Evolutionary conservation across 2,113 vertebrate species (phyloP), one percentile per base, ranked within the genome.

Genomic region (Lanius ludovicianus): DNA sequence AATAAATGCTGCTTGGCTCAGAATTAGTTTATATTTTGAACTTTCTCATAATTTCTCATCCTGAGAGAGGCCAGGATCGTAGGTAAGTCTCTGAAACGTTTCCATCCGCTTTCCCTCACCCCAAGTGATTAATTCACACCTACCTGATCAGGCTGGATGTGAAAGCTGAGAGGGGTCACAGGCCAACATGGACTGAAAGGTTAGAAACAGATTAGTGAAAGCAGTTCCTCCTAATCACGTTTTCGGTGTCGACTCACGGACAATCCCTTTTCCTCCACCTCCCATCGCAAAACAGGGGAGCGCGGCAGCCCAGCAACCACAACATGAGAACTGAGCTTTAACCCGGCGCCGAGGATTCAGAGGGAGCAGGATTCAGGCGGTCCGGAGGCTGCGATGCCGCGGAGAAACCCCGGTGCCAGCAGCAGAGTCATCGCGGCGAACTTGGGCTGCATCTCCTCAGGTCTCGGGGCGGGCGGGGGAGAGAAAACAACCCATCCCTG

Each of bases 131-230:
- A 96, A 97, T 88, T 88, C 19, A 74, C 83, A 97, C 98, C 98
- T 98, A 98, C 98, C 98, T 97, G 90, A 93, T 97, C 95, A 91
- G 96, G 91, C 95, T 96, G 80, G 94, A 95, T 95, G 93, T 92
- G 96, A 97, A 97, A 92, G 97, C 92, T 90, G 94, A 67, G 83
- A 93, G 92, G 94, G 95, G 97, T 97, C 97, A 97, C 95, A 94
- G 97, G 97, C 95, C 97, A 95, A 79, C 78, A 90, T 53, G 91
- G 96, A 97, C 93, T 89, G 84, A 97, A 95, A 96, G 95, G 96
- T 97, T 95, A 96, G 79, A 90, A 87, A 86, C 76, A 80, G 93
- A 95, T 97, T 88, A 96, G 89, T 59, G 79, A 94, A 86, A 97
- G 95, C 97, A 90, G 84, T 53, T 97, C 95, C 91, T 97, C 94